Conservation (phyloP, 2,797 vertebrate genomes). For the Acomys russatus region DNA sequence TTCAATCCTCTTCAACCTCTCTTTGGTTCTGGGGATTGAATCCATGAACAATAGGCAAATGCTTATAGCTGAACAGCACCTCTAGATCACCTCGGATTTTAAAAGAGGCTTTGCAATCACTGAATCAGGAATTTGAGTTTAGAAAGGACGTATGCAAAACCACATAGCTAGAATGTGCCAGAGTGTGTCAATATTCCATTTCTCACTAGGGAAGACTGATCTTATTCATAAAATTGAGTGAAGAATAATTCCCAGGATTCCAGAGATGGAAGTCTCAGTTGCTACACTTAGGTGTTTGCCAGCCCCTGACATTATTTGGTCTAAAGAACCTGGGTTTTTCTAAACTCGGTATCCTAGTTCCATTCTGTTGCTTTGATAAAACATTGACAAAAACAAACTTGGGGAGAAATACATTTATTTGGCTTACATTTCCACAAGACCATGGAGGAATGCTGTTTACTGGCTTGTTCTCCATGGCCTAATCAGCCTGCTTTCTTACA, state of each 20-base stretch:
- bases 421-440: neutral
- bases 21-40: neutral
- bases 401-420: neutral
- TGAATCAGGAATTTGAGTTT: neutral
- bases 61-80: neutral
- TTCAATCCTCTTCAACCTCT: neutral
- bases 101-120: neutral
- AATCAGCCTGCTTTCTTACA: neutral
- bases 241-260: neutral
- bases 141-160: neutral
- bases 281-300: neutral
- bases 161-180: neutral
- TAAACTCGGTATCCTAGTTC: neutral
- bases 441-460: neutral
- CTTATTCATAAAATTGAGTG: neutral
- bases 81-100: neutral
- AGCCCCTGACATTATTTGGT: neutral
- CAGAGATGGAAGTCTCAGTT: neutral
- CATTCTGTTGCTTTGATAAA: neutral
- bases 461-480: neutral
- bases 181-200: neutral
- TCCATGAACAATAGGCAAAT: no score
- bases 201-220: neutral
- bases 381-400: neutral
- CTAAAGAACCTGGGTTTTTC: slow-evolving; percentile 3